A percentile compares a stretch with the other conserved stretches of the same genome.
Conservation (phyloP, 2,797 vertebrate genomes). For the Semotilus atromaculatus region DNA sequence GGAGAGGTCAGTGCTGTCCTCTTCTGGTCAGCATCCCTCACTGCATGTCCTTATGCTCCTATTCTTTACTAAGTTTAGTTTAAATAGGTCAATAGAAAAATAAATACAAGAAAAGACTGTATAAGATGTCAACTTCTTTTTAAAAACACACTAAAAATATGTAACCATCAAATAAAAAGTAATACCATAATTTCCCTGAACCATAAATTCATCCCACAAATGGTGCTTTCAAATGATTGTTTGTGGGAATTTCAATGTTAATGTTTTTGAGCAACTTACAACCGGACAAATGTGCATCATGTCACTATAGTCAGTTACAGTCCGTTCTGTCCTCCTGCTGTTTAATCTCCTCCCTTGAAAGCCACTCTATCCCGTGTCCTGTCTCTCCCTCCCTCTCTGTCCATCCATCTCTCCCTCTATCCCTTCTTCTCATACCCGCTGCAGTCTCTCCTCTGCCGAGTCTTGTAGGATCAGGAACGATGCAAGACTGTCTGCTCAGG, state of each 20-base stretch:
- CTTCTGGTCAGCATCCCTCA: background rate
- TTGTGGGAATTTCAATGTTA: background rate
- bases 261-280: background rate
- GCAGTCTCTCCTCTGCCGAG: background rate
- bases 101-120: background rate
- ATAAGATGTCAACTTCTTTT: background rate
- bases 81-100: background rate
- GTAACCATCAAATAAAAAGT: background rate
- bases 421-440: background rate
- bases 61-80: background rate
- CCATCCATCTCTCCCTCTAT: constrained; percentile 6
- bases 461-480: background rate
- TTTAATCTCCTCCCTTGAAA: constrained; percentile 14
- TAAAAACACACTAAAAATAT: no score
- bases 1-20: background rate
- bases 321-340: background rate
- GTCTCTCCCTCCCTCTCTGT: background rate
- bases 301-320: background rate
- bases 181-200: background rate
- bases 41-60: background rate
- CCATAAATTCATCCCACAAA: no score
- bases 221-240: background rate
- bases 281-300: background rate
- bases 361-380: constrained; percentile 11
- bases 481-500: constrained; percentile 43